These are phyloP conservation scores for Stercorarius parasiticus DNA, from an alignment of 2,113 vertebrate species.

Conservation along the genomic window DNA sequence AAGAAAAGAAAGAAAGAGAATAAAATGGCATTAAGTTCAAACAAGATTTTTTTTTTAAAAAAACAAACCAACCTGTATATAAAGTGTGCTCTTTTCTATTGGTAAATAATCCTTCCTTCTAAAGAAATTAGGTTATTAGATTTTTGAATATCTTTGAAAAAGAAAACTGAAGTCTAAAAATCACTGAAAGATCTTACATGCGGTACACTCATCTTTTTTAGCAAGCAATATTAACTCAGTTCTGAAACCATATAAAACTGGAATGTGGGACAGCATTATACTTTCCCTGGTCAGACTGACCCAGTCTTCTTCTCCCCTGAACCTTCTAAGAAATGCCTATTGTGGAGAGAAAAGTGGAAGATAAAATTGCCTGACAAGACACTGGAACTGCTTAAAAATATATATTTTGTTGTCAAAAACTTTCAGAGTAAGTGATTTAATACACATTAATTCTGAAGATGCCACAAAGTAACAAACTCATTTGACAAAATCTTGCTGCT, in stretches of 20 bases:
- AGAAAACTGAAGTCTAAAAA: background rate
- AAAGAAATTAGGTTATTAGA: background rate
- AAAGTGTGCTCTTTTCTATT: background rate
- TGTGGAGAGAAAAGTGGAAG: slow-evolving; percentile 26
- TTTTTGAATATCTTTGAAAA: background rate
- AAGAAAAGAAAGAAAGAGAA: background rate
- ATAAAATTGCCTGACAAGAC: slow-evolving; percentile 22
- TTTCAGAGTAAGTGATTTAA: slow-evolving; percentile 17
- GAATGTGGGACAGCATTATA: background rate
- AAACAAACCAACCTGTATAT: background rate
- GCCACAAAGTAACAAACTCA: background rate
- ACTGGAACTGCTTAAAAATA: slow-evolving; percentile 19
- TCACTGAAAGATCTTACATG: background rate
- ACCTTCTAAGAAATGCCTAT: slow-evolving; percentile 2
- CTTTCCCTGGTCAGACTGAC: slow-evolving; percentile 56
- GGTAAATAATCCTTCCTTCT: background rate
- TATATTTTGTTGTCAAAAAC: slow-evolving; percentile 16
- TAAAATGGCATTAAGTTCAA: background rate
- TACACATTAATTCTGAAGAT: slow-evolving; percentile 20
- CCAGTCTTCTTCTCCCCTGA: slow-evolving; percentile 14
- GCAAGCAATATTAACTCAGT: background rate
- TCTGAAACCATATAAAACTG: slow-evolving; percentile 12
- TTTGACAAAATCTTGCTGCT: slow-evolving; percentile 26
- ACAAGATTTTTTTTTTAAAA: background rate
- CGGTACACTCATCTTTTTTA: background rate